These are phyloP conservation scores for Pollicipes pollicipes DNA, from an alignment of 1,140 invertebrate species.

Conservation along the genomic window DNA sequence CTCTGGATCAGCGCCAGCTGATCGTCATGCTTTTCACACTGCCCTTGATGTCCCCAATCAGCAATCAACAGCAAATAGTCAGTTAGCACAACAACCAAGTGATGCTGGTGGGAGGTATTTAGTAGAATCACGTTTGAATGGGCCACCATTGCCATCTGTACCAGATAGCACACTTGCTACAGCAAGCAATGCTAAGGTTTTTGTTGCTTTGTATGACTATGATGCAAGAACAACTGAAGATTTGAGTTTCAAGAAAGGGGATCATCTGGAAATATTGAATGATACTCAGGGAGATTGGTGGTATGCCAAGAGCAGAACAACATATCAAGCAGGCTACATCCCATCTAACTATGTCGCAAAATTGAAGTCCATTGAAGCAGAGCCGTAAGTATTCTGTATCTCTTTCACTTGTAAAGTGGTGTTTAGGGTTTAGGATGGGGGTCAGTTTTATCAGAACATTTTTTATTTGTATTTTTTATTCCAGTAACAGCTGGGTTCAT, in stretches of 20 bases:
- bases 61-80: not conserved
- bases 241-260: constrained; percentile 92
- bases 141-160: constrained; percentile 9
- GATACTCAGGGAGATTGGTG: constrained; percentile 99
- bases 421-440: too few species aligned
- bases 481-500: too few species aligned
- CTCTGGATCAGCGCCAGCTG: not conserved
- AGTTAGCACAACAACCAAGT: not conserved
- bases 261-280: constrained; percentile 94
- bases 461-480: too few species aligned
- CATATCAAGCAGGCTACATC: constrained; percentile 92
- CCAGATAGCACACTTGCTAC: not conserved
- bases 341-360: constrained; percentile 99
- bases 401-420: constrained; percentile 6
- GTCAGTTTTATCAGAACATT: too few species aligned
- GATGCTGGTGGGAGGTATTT: constrained; percentile 1
- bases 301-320: constrained; percentile 86
- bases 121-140: constrained; percentile 3
- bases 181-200: constrained; percentile 38
- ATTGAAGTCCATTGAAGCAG: constrained; percentile 95
- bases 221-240: constrained; percentile 97
- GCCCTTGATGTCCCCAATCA: not conserved
- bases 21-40: not conserved
- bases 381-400: constrained; percentile 66
- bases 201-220: constrained; percentile 95